A percentile compares a stretch with the other conserved stretches of the same genome.
Evolutionary conservation across 2,797 vertebrate species (phyloP).

Genomic region (Pseudochirops corinnae): DNA sequence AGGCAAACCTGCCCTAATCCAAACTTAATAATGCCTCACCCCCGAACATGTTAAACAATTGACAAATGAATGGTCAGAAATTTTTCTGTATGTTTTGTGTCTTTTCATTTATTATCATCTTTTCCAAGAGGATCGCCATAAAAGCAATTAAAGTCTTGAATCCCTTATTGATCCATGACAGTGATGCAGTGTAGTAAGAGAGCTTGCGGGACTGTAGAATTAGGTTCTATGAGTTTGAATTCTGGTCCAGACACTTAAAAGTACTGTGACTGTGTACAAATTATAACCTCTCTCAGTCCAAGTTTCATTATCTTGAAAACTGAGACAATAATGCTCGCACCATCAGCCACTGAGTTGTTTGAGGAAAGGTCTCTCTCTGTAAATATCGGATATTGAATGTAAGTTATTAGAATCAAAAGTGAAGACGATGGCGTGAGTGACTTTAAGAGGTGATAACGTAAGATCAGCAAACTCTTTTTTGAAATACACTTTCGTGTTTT

Average conservation of each 20-base stretch:
- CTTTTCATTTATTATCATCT: not conserved
- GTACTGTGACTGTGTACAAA: constrained; percentile 12
- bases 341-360: constrained; percentile 4
- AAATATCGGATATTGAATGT: not conserved
- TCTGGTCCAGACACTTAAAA: constrained; percentile 16
- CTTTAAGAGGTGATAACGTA: constrained; percentile 4
- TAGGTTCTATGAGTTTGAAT: not conserved
- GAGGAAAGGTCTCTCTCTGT: not conserved
- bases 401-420: constrained; percentile 1
- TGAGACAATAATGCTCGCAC: constrained; percentile 1
- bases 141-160: constrained; percentile 12
- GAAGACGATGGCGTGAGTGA: not conserved
- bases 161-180: constrained; percentile 24
- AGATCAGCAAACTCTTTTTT: constrained; percentile 18
- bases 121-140: constrained; percentile 20
- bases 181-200: constrained; percentile 5
- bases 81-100: constrained; percentile 39
- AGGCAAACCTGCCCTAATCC: constrained; percentile 29
- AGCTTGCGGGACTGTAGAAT: constrained; percentile 16
- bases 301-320: constrained; percentile 43
- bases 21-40: not conserved
- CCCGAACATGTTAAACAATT: constrained; percentile 30
- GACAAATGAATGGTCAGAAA: not conserved
- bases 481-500: constrained; percentile 20
- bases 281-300: constrained; percentile 17